Percentiles rank a stretch among this genome's conserved stretches.
Evolutionary conservation across 1,140 invertebrate species (phyloP).

Genomic region (Agrypnia vestita): DNA sequence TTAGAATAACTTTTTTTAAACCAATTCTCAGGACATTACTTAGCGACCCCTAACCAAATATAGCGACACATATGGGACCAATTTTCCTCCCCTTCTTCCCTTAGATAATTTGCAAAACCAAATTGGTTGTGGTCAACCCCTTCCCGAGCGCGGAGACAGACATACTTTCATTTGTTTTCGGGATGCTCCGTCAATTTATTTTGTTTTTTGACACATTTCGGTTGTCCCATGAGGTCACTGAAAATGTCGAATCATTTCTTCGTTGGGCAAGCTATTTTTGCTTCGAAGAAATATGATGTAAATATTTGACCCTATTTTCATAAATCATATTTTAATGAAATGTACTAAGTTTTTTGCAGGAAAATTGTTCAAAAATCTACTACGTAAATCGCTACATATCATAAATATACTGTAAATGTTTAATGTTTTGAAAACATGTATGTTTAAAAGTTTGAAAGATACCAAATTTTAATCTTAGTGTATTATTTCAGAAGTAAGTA

Average conservation of each 20-base stretch:
- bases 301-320: not conserved
- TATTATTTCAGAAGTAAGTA: no score
- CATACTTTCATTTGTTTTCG: constrained; percentile 52
- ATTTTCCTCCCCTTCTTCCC: constrained; percentile 56
- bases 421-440: no score
- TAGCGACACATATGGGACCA: constrained; percentile 61
- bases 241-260: constrained; percentile 44
- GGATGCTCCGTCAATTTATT: constrained; percentile 54
- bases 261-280: constrained; percentile 9
- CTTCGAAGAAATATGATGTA: not conserved
- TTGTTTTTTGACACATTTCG: constrained; percentile 58
- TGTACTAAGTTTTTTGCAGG: no score
- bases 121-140: constrained; percentile 61
- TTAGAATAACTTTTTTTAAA: no score
- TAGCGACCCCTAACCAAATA: constrained; percentile 50
- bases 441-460: no score
- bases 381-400: no score
- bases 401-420: no score
- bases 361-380: no score
- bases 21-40: constrained; percentile 24
- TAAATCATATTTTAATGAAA: not conserved
- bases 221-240: constrained; percentile 49
- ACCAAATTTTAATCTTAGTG: no score
- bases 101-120: constrained; percentile 61
- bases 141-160: constrained; percentile 44